These are phyloP conservation scores for Petrophora chlorosata DNA, from an alignment of 2,888 invertebrate species.

Conservation along the genomic window DNA sequence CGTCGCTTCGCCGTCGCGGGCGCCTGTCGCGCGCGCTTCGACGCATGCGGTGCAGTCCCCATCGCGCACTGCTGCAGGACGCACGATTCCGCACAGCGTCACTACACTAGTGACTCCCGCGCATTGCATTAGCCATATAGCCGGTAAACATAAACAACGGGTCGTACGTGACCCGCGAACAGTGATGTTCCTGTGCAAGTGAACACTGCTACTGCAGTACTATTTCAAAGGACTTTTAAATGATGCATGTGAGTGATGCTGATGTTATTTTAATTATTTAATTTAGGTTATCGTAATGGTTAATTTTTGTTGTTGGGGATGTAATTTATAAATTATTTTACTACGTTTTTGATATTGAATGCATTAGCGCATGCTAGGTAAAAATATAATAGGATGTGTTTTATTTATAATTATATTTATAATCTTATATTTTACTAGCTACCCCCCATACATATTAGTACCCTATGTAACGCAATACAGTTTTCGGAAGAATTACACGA, in stretches of 20 bases:
- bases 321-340: background rate
- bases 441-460: too few species aligned
- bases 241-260: constrained; percentile 76
- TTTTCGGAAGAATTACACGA: too few species aligned
- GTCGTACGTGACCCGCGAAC: constrained; percentile 55
- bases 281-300: background rate
- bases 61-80: constrained; percentile 34
- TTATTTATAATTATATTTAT: too few species aligned
- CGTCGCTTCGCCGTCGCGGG: constrained; percentile 31
- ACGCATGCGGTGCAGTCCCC: constrained; percentile 30
- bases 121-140: constrained; percentile 24
- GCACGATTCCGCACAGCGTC: constrained; percentile 30
- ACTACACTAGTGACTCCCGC: constrained; percentile 31
- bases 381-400: too few species aligned
- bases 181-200: constrained; percentile 72
- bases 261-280: background rate
- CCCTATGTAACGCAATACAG: too few species aligned
- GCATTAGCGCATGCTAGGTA: too few species aligned
- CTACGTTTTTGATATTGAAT: background rate
- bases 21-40: constrained; percentile 11
- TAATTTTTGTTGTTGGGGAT: background rate
- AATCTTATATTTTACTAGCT: too few species aligned
- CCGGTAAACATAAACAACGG: constrained; percentile 57
- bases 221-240: constrained; percentile 53
- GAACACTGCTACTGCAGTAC: constrained; percentile 48